Percentiles rank a stretch among this genome's conserved stretches.
Evolutionary conservation across 2,797 vertebrate species (phyloP).

Genomic region (Tenualosa ilisha): DNA sequence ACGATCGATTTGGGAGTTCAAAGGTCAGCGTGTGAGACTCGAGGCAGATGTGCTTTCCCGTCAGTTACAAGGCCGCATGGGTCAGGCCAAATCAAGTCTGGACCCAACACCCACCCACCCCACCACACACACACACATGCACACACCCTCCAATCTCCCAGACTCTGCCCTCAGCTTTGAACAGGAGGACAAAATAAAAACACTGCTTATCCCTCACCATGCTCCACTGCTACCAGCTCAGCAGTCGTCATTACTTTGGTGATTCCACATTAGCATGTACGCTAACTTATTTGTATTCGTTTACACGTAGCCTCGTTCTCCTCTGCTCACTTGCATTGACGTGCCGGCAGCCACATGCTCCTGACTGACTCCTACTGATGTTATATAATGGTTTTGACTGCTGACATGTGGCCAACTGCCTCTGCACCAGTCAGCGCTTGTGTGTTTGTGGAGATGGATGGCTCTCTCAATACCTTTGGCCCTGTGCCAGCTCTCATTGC

Average conservation of each 20-base stretch:
- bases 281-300: background rate
- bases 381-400: background rate
- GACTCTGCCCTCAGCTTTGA: background rate
- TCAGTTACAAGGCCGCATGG: background rate
- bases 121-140: no score
- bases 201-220: background rate
- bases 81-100: background rate
- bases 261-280: background rate
- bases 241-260: background rate
- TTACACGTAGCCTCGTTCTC: background rate
- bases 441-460: background rate
- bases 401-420: slow-evolving; percentile 5
- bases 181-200: background rate
- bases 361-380: slow-evolving; percentile 1
- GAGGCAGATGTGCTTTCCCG: background rate
- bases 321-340: background rate
- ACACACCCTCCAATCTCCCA: background rate
- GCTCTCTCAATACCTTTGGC: background rate
- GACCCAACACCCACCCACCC: background rate
- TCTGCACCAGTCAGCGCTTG: background rate
- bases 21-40: background rate
- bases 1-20: background rate
- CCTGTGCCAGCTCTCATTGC: background rate
- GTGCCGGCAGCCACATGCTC: background rate
- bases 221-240: background rate